Percentiles rank a stretch among this genome's conserved stretches.
Evolutionary conservation across 2,888 invertebrate species (phyloP).

Genomic region (Miltochrista miniata): DNA sequence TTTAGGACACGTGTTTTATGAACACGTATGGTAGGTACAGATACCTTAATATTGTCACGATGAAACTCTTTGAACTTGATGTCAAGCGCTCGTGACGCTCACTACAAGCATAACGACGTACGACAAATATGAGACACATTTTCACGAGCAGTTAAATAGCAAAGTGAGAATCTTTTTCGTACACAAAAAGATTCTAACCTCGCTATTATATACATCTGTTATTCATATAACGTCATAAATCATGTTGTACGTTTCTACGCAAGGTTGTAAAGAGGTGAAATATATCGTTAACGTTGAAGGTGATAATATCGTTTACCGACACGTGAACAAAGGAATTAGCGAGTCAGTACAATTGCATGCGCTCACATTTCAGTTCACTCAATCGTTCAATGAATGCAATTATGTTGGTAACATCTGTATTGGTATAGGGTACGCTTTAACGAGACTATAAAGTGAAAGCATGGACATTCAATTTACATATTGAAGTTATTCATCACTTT

Average conservation of each 20-base stretch:
- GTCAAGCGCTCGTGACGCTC: not conserved
- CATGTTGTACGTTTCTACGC: not conserved
- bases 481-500: too few species aligned
- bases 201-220: conserved; percentile 11
- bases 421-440: too few species aligned
- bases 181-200: too few species aligned
- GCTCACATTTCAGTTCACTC: conserved; percentile 4
- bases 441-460: too few species aligned
- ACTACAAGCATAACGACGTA: not conserved
- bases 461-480: too few species aligned
- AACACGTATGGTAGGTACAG: not conserved
- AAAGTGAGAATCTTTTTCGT: conserved; percentile 23
- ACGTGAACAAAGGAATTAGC: conserved; percentile 9
- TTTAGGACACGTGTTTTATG: not conserved
- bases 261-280: conserved; percentile 9
- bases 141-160: conserved; percentile 11
- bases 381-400: too few species aligned
- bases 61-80: conserved; percentile 1
- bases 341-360: conserved; percentile 9
- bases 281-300: conserved; percentile 12
- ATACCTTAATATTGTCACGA: not conserved
- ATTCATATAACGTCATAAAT: conserved; percentile 20
- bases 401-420: conserved; percentile 1
- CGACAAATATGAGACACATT: conserved; percentile 10
- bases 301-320: conserved; percentile 19